Evolutionary conservation across 2,888 invertebrate species (phyloP).

Genomic region (Acanthosepion lycidas): DNA sequence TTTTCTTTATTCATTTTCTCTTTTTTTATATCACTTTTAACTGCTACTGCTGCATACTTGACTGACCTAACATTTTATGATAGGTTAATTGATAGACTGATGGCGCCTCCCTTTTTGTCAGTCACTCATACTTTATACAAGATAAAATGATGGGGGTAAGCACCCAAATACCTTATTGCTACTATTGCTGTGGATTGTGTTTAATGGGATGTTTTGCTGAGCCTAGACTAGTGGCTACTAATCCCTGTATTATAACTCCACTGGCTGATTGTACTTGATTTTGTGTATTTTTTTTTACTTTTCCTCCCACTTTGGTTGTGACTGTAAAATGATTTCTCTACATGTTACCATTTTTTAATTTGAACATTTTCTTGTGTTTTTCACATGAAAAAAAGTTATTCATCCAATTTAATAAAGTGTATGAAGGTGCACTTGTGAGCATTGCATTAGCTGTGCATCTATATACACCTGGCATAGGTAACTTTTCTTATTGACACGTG

Average conservation of each 20-base stretch:
- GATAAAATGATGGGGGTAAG: not conserved
- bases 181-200: conserved; percentile 9
- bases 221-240: conserved; percentile 33
- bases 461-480: not conserved
- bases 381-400: not conserved
- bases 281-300: not conserved
- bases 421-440: not conserved
- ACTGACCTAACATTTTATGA: not conserved
- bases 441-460: not conserved
- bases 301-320: conserved; percentile 13
- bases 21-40: not conserved
- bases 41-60: not conserved
- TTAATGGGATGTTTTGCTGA: conserved; percentile 23
- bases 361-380: not conserved
- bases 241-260: not conserved
- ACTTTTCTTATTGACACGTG: conserved; percentile 9
- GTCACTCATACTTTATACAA: not conserved
- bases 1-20: not conserved
- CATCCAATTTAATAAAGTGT: not conserved
- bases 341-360: not conserved
- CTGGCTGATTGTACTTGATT: not conserved
- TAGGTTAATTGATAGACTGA: not conserved
- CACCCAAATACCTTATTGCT: conserved; percentile 16
- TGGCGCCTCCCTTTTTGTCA: not conserved
- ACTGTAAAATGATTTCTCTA: not conserved